Evolutionary conservation across 2,888 invertebrate genomes (phyloP).

Genomic region (Cryptocephalus primarius): DNA sequence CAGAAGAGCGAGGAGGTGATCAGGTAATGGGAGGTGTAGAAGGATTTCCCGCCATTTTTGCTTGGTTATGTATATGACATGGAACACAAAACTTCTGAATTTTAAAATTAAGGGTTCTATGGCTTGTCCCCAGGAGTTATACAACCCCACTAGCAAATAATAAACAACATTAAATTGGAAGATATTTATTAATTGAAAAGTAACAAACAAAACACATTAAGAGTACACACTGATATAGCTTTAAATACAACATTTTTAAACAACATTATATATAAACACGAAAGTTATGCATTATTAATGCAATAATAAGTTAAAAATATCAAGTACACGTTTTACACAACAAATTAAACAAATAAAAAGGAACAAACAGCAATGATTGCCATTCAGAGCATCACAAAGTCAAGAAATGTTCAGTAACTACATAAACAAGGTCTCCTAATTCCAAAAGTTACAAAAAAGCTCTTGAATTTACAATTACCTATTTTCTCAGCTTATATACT

Average conservation of each 20-base stretch:
- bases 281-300: too few relatives aligned
- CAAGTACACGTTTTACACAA: constrained; percentile 7
- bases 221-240: constrained; percentile 20
- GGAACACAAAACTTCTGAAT: too few relatives aligned
- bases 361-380: constrained; percentile 12
- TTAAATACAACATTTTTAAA: constrained; percentile 11
- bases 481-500: too few relatives aligned
- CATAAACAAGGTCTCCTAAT: constrained; percentile 17
- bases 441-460: constrained; percentile 22
- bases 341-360: constrained; percentile 8
- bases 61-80: too few relatives aligned
- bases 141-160: too few relatives aligned
- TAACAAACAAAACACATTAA: constrained; percentile 24
- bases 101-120: too few relatives aligned
- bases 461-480: constrained; percentile 14
- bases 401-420: constrained; percentile 23
- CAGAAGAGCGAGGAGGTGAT: too few relatives aligned
- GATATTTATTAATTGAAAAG: constrained; percentile 23
- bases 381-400: constrained; percentile 19
- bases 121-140: too few relatives aligned
- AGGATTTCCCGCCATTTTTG: too few relatives aligned
- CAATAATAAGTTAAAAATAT: too few relatives aligned
- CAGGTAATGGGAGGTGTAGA: too few relatives aligned
- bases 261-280: too few relatives aligned
- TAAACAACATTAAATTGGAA: constrained; percentile 10